phyloP scores from a whole-genome alignment of 2,888 invertebrate species.

The Sminthurinus aureus region DNA sequence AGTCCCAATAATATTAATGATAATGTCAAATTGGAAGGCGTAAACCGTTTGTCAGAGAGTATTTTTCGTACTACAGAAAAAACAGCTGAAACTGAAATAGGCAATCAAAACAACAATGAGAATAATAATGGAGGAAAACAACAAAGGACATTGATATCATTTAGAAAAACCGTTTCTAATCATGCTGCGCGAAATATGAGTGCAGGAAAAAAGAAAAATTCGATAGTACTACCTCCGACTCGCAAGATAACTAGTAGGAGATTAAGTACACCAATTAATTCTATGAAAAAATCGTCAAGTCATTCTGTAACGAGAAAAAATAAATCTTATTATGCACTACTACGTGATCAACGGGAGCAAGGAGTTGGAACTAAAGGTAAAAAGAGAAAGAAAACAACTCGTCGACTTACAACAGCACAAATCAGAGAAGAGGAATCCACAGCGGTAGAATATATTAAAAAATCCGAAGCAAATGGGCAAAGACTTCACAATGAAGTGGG shows the following conservation, averaged over 20 bases:
- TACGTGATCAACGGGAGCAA: neutral
- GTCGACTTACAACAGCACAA: neutral
- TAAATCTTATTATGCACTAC: neutral
- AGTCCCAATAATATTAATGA: too few species aligned
- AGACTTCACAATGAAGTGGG: conserved; percentile 2
- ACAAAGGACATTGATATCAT: neutral
- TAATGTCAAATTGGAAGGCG: neutral
- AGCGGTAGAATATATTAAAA: too few species aligned
- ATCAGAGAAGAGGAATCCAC: neutral
- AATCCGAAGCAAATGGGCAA: neutral
- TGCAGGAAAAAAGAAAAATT: neutral
- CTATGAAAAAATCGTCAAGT: neutral
- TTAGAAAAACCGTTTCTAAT: neutral
- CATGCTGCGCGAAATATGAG: neutral
- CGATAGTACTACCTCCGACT: neutral
- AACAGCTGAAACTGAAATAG: neutral
- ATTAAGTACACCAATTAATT: neutral
- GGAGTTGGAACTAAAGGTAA: neutral
- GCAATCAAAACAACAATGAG: neutral
- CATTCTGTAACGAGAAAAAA: conserved; percentile 6
- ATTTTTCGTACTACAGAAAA: neutral
- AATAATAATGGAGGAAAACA: neutral
- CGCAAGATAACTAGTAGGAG: neutral
- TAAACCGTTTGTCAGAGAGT: neutral
- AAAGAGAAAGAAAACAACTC: neutral